Evolutionary conservation across 2,113 vertebrate species (phyloP).

Genomic region (Elanus axillaris): DNA sequence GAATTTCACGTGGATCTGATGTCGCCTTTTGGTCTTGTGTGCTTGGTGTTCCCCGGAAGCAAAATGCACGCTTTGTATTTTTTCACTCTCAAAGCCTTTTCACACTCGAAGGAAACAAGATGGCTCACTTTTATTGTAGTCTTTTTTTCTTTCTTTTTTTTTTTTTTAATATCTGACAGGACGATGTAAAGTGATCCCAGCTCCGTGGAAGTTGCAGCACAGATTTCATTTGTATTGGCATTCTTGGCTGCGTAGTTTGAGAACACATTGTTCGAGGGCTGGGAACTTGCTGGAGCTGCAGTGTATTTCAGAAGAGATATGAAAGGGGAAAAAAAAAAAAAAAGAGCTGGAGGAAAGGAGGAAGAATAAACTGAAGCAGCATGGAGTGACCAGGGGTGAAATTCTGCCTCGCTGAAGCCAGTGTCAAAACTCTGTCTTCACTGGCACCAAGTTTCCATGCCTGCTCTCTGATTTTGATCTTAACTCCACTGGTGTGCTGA

Average conservation of each 20-base stretch:
- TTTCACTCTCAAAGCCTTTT: neutral
- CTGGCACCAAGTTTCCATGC: neutral
- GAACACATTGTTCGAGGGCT: neutral
- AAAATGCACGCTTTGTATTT: neutral
- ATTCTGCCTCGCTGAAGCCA: neutral
- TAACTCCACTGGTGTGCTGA: neutral
- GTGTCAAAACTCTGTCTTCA: neutral
- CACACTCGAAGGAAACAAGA: neutral
- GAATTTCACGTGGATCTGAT: slow-evolving; percentile 44
- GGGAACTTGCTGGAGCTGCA: neutral
- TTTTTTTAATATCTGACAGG: neutral
- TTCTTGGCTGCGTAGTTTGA: neutral
- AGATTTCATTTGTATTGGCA: neutral
- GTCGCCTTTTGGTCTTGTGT: neutral
- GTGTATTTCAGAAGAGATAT: neutral
- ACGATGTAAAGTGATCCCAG: neutral
- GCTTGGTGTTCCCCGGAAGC: neutral
- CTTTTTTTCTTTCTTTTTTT: neutral
- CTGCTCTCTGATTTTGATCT: neutral
- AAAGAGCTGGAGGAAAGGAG: neutral
- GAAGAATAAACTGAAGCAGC: neutral
- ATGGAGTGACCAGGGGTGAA: neutral
- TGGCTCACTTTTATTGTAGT: neutral
- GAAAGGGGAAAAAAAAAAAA: neutral
- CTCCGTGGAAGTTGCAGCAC: neutral